Evolutionary conservation across 2,113 vertebrate genomes (phyloP), one percentile per base, ranked within the genome.

Genomic region (Eubucco bourcierii): DNA sequence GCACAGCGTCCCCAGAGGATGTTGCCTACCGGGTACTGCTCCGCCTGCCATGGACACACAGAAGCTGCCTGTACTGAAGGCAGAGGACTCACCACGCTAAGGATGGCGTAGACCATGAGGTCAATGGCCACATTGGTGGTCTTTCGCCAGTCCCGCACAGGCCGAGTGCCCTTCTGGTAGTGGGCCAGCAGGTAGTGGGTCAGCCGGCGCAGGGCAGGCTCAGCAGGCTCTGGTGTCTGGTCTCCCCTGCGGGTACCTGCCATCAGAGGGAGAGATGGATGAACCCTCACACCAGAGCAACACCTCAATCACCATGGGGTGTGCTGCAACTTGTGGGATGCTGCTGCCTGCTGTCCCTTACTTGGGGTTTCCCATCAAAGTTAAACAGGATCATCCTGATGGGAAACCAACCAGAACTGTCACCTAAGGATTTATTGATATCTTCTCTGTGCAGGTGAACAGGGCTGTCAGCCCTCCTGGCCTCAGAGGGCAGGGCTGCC

Each of bases 21-120:
- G 28, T 2, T 2, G 33, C 67, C 2, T 3, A 2, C 9, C 8
- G 1, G 61, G 25, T 9, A 3, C 31, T 4, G 0, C 2, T 71
- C 37, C 52, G 56, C 34, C 66, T 10, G 46, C 60, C 8, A 8
- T 0, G 4, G n/a, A 14, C 39, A 14, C 2, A 3, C 1, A 37
- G 75, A 33, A 61, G 75, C 61, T 47, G 59, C 47, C 31, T 1
- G 1, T 5, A 0, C 37, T 15, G 53, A 34, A 50, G 52, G 61
- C 27, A 2, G 39, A 33, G 29, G 17, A 96, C 99, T 97, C 96
- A 99, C 99, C 99, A 99, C 99, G 0, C 95, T 99, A 83, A 99
- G 98, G 90, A 99, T 99, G 72, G 99, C 99, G 0, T 99, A 99
- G 60, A 99, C 97, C 97, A 99, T 99, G 80, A 99, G 97, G n/a